Conservation (phyloP, 2,113 vertebrate genomes). For the Empidonax traillii region DNA sequence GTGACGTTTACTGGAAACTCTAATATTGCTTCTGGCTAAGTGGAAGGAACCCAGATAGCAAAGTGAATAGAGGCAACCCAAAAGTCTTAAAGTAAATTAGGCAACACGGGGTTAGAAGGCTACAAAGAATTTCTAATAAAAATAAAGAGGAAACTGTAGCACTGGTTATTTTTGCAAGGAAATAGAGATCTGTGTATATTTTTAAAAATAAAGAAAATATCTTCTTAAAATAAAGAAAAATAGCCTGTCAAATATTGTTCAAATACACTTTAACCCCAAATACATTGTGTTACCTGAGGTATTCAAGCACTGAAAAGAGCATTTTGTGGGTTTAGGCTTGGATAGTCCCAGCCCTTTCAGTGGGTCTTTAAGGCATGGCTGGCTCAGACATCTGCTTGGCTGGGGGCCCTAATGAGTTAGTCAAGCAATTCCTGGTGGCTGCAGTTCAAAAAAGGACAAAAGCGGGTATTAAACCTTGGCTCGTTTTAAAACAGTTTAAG, state of each 20-base stretch:
- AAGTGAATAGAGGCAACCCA: neutral
- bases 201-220: neutral
- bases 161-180: neutral
- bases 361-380: neutral
- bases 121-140: neutral
- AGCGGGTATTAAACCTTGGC: neutral
- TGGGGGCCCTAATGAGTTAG: neutral
- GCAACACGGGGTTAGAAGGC: neutral
- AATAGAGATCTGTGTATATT: accelerated
- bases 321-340: neutral
- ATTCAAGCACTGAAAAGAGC: neutral
- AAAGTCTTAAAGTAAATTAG: neutral
- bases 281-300: neutral
- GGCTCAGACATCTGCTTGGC: neutral
- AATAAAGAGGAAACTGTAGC: neutral
- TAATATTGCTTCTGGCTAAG: neutral
- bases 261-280: neutral
- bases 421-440: neutral
- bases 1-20: neutral
- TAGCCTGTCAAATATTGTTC: neutral
- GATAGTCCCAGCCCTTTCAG: neutral
- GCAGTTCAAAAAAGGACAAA: neutral
- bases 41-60: neutral
- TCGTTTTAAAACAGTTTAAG: neutral
- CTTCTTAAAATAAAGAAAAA: neutral